Base-by-base conservation (phyloP, 2,797 vertebrate species). In the Typhlichthys subterraneus region DNA sequence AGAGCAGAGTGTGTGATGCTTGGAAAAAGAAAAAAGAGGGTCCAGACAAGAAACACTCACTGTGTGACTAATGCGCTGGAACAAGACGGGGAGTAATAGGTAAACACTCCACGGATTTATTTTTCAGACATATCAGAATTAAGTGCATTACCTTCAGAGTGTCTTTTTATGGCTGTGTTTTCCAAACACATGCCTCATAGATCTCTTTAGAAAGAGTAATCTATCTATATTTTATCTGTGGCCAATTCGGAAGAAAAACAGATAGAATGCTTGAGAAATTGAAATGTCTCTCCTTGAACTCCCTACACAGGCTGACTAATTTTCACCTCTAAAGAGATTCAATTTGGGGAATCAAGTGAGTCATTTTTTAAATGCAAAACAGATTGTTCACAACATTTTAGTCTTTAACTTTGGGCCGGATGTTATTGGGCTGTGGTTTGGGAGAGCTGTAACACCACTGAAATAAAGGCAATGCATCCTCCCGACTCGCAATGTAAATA, bases 401-500 rank as follows among this genome's bases (percentile, higher is more conserved):
- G 23, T 29, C 4, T 29, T 29, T 29, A 29, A 29, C 23, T 29
- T 29, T 29, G 23, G 23, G 23, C 23, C 23, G 23, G 23, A 29
- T 72, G 33, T 56, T 70, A 13, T 56, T 74, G 64, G 61, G 70
- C 72, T 65, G 71, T 60, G 13, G 77, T 75, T 76, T 63, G 5
- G 8, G 51, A n/a, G 14, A 76, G 13, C 33, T 59, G 29, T 59
- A 60, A 29, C 63, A 52, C 47, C 58, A 67, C 64, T 56, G 69
- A 60, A 77, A 52, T 51, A 51, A 5, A 54, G 70, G 57, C 66
- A 77, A 59, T 67, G 63, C 63, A 70, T 81, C 74, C 76, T 67
- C 56, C 58, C 56, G 62, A 52, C 58, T 81, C 83, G 87, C 75
- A 82, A 72, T 64, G 70, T 81, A 83, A 78, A 70, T 62, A 33